phyloP scores from a whole-genome alignment of 2,113 vertebrate genomes.

The Xyrauchen texanus region DNA sequence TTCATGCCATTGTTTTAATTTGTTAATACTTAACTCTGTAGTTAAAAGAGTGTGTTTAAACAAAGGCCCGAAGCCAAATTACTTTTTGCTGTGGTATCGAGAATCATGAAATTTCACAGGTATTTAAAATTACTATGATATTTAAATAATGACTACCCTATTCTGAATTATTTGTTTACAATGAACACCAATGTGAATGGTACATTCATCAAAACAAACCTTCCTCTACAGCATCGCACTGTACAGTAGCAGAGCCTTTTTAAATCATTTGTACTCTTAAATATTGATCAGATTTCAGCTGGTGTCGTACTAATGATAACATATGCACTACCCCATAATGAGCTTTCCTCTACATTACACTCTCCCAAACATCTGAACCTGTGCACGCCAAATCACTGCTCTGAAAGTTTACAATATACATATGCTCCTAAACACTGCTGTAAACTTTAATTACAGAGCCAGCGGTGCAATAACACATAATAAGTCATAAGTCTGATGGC shows the following conservation, averaged over 20 bases:
- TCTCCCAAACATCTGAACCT: conserved; percentile 12
- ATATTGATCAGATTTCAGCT: conserved; percentile 36
- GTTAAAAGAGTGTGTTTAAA: too few species aligned
- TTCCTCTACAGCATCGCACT: background rate
- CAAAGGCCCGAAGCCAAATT: too few species aligned
- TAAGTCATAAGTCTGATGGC: conserved; percentile 17
- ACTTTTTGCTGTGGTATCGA: too few species aligned
- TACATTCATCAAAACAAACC: conserved; percentile 13
- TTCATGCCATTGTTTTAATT: too few species aligned
- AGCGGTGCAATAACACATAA: background rate
- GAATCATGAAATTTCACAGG: too few species aligned
- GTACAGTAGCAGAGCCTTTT: background rate
- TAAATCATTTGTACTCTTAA: conserved; percentile 24
- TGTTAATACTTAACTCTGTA: too few species aligned
- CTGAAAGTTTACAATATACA: conserved; percentile 26
- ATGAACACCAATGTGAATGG: background rate
- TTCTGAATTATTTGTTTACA: conserved; percentile 4
- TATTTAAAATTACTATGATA: too few species aligned
- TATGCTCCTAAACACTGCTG: conserved; percentile 14
- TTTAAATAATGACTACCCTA: too few species aligned
- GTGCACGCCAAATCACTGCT: conserved; percentile 14
- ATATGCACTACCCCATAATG: conserved; percentile 8
- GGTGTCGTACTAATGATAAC: conserved; percentile 3
- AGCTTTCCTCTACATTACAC: conserved; percentile 33
- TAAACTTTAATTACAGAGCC: conserved; percentile 24